Percentiles rank a stretch among this genome's conserved stretches.
Conservation (phyloP, 2,797 vertebrate species). For the Halcyon badia region DNA sequence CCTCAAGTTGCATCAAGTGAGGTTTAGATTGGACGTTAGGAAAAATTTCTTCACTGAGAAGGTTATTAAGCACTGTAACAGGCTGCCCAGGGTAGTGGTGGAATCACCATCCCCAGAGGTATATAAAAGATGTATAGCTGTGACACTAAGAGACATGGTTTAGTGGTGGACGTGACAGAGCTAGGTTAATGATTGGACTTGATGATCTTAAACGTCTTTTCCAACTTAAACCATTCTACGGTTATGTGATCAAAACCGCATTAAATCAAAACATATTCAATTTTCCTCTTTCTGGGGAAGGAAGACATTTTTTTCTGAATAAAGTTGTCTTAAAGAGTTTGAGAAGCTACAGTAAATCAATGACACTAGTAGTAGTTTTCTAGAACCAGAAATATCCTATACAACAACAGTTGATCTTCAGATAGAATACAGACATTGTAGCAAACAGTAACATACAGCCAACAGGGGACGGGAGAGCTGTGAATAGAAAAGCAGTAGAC, state of each 20-base stretch:
- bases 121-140: not conserved
- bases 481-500: not conserved
- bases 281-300: not conserved
- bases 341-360: not conserved
- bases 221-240: not conserved
- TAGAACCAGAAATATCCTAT: not conserved
- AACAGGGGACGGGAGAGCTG: not conserved
- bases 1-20: not conserved
- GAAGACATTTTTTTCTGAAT: not conserved
- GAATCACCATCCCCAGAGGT: not conserved
- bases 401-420: not conserved
- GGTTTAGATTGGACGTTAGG: not conserved
- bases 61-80: not conserved
- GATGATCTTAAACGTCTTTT: not conserved
- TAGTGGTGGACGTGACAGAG: not conserved
- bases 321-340: not conserved
- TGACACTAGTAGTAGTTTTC: not conserved
- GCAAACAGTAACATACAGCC: not conserved
- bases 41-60: not conserved
- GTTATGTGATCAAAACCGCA: not conserved
- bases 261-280: conserved; percentile 7
- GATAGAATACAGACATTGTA: not conserved
- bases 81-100: not conserved
- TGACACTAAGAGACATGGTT: not conserved
- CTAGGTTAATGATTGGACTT: not conserved